Base-by-base conservation (phyloP, 2,113 vertebrate species). In the Gorsachius goisagi region DNA sequence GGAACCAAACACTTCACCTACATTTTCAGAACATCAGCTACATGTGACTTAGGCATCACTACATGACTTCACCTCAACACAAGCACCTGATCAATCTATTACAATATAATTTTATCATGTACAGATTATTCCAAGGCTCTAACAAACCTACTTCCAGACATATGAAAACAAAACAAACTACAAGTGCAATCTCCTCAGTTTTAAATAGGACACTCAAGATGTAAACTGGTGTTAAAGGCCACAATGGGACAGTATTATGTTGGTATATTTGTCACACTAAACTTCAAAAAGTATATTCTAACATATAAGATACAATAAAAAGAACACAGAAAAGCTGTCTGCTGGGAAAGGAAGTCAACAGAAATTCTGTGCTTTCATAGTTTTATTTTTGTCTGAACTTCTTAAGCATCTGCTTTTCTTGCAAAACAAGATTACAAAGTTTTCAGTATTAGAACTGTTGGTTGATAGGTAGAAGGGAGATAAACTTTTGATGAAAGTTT, bases 211-310 rank as follows among this genome's bases (percentile, higher is more conserved):
- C 16, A 52, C 58, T 90, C 79, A 49, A 69, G 53, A 89, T 49
- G 9, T 50, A 83, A 93, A 86, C 33, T 74, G 81, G 68, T 95
- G 95, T 95, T 89, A 95, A 95, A 97, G 74, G 73, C 39, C 94
- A 83, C 52, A 95, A 93, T 62, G 53, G 45, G 90, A 95, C 47
- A 79, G 35, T 62, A 97, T 94, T 86, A 94, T 74, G 62, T 82
- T 95, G 37, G 52, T 81, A 39, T 62, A 93, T 72, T 95, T 92
- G 92, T 89, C 90, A 68, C 33, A 72, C 79, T 95, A 59, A 96
- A 72, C 12, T 87, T 95, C 58, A 95, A 96, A 96, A 97, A 91
- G 66, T 90, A 90, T 86, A 93, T 93, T 97, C 91, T 95, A 96
- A 89, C 56, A 94, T 60, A 66, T 33, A 92, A 80, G 74, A 90